A percentile compares a stretch with the other conserved stretches of the same genome.
Evolutionary conservation across 2,888 invertebrate species (phyloP).

Genomic region (Napeogenes sylphis): DNA sequence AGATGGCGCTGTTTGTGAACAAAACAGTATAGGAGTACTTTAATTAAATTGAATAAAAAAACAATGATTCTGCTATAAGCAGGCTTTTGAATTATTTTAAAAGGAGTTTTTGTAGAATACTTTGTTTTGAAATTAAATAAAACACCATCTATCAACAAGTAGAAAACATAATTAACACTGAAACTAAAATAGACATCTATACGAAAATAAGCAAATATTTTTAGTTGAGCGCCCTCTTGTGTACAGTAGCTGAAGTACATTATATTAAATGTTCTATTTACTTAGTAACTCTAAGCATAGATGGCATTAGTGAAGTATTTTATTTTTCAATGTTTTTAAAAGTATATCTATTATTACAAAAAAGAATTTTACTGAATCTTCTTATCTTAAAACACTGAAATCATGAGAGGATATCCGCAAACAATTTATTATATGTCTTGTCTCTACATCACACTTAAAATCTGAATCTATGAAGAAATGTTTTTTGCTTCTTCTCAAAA

Average conservation of each 20-base stretch:
- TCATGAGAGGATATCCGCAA: too few relatives aligned
- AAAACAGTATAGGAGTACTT: not conserved
- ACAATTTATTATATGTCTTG: too few relatives aligned
- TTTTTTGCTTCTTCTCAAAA: too few relatives aligned
- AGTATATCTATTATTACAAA: not conserved
- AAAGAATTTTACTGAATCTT: too few relatives aligned
- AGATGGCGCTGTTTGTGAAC: not conserved
- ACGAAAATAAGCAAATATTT: not conserved
- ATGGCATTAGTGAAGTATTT: not conserved
- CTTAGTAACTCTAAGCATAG: not conserved
- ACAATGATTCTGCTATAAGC: not conserved
- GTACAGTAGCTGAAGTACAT: slow-evolving; percentile 18
- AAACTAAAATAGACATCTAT: not conserved
- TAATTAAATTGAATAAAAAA: not conserved
- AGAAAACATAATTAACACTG: not conserved
- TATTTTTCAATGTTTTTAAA: not conserved
- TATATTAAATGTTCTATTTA: not conserved
- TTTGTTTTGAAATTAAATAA: not conserved
- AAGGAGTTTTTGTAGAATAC: too few relatives aligned
- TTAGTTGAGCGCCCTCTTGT: slow-evolving; percentile 21
- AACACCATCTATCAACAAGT: slow-evolving; percentile 1
- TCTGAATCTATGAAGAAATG: too few relatives aligned
- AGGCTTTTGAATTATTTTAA: too few relatives aligned
- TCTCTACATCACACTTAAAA: too few relatives aligned
- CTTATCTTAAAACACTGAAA: too few relatives aligned